phyloP scores from a whole-genome alignment of 2,113 vertebrate species.

The Osmerus mordax region DNA sequence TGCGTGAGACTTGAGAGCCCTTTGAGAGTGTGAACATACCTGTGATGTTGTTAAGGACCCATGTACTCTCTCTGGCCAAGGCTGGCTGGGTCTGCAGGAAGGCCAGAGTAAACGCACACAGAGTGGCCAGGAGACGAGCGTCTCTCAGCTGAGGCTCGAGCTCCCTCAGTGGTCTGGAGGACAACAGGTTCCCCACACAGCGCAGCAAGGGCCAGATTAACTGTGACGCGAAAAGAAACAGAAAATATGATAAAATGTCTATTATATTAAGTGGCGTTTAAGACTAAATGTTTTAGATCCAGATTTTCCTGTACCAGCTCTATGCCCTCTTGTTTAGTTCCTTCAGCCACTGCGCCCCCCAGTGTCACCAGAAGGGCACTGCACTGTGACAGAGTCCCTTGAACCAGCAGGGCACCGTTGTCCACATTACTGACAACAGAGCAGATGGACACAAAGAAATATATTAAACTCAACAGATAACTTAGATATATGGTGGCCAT shows the following conservation, averaged over 20 bases:
- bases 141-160: constrained; percentile 57
- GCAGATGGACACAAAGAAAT: background rate
- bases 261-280: background rate
- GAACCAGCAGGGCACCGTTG: constrained; percentile 62
- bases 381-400: constrained; percentile 72
- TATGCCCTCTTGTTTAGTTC: constrained; percentile 66
- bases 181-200: constrained; percentile 84
- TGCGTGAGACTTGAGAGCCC: too few relatives aligned
- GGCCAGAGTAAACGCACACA: constrained; percentile 78
- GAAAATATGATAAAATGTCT: background rate
- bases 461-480: too few relatives aligned
- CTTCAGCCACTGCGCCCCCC: constrained; percentile 69
- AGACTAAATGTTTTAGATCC: background rate
- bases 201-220: constrained; percentile 86
- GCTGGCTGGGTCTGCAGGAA: constrained; percentile 75
- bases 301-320: constrained; percentile 79
- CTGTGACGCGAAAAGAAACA: constrained; percentile 53
- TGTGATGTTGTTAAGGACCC: constrained; percentile 95
- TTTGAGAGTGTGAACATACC: constrained; percentile 59
- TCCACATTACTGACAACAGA: constrained; percentile 65
- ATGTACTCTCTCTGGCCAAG: constrained; percentile 81
- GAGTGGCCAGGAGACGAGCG: constrained; percentile 68
- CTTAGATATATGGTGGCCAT: too few relatives aligned
- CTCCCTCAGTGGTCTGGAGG: constrained; percentile 50
- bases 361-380: constrained; percentile 75